Evolutionary conservation across 2,888 invertebrate species (phyloP), one percentile per base, ranked within the genome.

Genomic region (Lottia scabra): DNA sequence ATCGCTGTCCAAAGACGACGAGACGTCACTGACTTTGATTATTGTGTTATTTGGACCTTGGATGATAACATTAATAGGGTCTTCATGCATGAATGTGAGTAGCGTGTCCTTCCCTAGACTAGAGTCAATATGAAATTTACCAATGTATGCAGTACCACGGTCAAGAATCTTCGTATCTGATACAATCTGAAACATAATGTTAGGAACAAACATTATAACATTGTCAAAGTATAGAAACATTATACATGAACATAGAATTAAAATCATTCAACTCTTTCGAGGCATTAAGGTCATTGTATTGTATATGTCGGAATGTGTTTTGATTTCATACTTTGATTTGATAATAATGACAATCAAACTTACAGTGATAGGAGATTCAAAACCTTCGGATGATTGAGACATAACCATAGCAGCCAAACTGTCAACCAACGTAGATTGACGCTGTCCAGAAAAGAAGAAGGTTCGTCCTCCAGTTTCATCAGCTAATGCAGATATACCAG

Each of bases 381-480:
- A 56, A 23, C 56, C 56, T 13, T 56, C 56, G 3, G 56, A 56
- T 45, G 67, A 45, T 45, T 26, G 16, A 12, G 44, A 43, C 4
- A 45, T 64, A 13, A 75, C 71, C 13, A 75, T 81, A 5, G 74
- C 77, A 1, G 73, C 74, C 8, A 81, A 72, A 15, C 77, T 77
- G 56, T 81, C 81, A 4, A 76, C 71, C 13, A 81, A 66, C 15
- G 81, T 79, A 12, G 81, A 78, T 64, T 75, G 73, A 1, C 69
- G 63, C 13, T 74, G 69, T 13, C 77, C 77, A 64, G 77, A 77
- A 63, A 73, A 78, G 71, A 78, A 78, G 70, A 78, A 79, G 5
- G 76, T 78, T 48, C 71, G 71, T 10, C 81, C 81, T 16, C 80
- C 79, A 0, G 80, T 81, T 13, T 69, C 72, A 43, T 71, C 68